phyloP scores from a whole-genome alignment of 2,888 invertebrate species.

The Cacoxenus indagator region DNA sequence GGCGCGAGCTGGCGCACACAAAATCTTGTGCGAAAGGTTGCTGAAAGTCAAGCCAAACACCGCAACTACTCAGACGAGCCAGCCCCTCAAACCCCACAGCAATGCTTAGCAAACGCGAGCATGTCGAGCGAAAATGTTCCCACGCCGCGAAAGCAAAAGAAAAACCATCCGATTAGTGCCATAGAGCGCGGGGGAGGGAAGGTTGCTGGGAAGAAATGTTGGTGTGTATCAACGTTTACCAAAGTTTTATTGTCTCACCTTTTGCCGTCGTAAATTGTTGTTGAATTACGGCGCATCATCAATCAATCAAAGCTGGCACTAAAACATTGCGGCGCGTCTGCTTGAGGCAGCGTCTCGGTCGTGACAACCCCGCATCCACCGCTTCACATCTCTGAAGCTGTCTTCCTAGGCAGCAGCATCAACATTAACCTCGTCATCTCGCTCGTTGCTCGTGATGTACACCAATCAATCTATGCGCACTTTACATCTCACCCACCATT shows the following conservation, averaged over 20 bases:
- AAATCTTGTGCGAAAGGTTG: too few species aligned
- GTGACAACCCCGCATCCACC: background rate
- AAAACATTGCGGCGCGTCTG: constrained; percentile 3
- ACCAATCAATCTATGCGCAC: constrained; percentile 7
- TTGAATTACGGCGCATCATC: constrained; percentile 59
- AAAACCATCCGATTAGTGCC: too few species aligned
- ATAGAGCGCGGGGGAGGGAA: constrained; percentile 27
- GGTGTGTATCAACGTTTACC: constrained; percentile 31
- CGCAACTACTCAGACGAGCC: too few species aligned
- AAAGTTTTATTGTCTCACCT: constrained; percentile 53
- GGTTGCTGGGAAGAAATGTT: constrained; percentile 21
- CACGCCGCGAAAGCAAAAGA: constrained; percentile 9
- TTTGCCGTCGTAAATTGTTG: constrained; percentile 50
- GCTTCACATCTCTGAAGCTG: background rate
- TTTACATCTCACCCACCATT: constrained; percentile 3
- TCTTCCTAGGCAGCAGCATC: constrained; percentile 31
- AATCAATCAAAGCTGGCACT: constrained; percentile 47
- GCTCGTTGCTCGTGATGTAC: constrained; percentile 6
- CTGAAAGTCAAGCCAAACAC: too few species aligned
- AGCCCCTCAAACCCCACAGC: too few species aligned
- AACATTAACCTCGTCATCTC: constrained; percentile 19
- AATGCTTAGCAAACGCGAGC: too few species aligned
- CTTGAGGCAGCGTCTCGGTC: background rate
- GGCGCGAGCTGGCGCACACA: too few species aligned
- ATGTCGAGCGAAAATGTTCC: constrained; percentile 23